phyloP scores from a whole-genome alignment of 2,888 invertebrate species.

The Athalia cordata region DNA sequence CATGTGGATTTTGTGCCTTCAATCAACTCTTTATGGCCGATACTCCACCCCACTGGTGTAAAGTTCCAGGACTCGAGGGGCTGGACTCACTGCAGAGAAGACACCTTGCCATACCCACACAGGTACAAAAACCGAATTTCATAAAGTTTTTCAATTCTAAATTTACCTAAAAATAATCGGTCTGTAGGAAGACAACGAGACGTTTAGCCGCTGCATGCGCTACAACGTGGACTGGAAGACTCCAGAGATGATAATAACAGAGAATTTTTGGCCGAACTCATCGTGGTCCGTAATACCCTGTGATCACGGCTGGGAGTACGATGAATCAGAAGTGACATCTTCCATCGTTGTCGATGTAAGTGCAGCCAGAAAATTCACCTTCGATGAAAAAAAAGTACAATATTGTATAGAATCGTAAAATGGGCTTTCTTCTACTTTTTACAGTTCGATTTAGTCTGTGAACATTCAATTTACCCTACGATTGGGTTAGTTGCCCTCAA shows the following conservation, averaged over 20 bases:
- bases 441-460: constrained; percentile 93
- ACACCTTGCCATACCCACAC: constrained; percentile 80
- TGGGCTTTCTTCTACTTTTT: constrained; percentile 64
- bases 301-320: constrained; percentile 87
- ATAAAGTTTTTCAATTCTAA: background rate
- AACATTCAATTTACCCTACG: constrained; percentile 90
- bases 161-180: background rate
- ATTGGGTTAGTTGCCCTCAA: constrained; percentile 90
- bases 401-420: background rate
- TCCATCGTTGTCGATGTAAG: constrained; percentile 89
- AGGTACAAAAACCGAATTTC: constrained; percentile 35
- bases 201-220: constrained; percentile 82
- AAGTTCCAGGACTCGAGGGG: constrained; percentile 79
- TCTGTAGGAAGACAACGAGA: constrained; percentile 69
- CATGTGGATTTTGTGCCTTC: constrained; percentile 94
- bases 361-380: constrained; percentile 42
- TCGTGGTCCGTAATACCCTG: constrained; percentile 83
- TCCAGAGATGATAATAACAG: constrained; percentile 71
- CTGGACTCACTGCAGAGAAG: constrained; percentile 72
- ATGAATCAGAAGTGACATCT: constrained; percentile 81
- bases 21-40: constrained; percentile 95
- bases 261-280: constrained; percentile 73
- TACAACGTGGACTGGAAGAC: constrained; percentile 84
- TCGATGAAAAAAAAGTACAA: background rate
- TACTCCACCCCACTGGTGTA: constrained; percentile 91